These are phyloP conservation scores for Nannoperca obscura DNA, from an alignment of 2,797 vertebrate genomes.

Conservation along the genomic window DNA sequence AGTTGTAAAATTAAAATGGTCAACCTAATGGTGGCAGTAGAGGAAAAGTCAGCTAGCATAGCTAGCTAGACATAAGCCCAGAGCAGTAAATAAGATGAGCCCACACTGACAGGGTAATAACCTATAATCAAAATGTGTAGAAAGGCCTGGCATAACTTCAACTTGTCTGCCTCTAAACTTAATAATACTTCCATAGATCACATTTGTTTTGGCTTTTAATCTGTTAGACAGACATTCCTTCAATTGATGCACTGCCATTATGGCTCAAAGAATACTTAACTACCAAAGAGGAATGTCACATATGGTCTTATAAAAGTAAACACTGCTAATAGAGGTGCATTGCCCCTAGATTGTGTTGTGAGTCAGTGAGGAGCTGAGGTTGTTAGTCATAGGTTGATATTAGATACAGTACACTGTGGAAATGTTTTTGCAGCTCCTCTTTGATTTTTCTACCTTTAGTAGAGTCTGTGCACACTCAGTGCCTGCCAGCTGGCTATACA, in stretches of 20 bases:
- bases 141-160: constrained; percentile 31
- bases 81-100: constrained; percentile 31
- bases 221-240: constrained; percentile 41
- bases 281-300: constrained; percentile 32
- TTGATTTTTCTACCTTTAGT: constrained; percentile 31
- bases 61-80: background rate
- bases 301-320: constrained; percentile 22
- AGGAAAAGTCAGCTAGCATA: background rate
- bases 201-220: constrained; percentile 54
- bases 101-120: constrained; percentile 41
- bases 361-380: constrained; percentile 6
- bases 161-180: constrained; percentile 16
- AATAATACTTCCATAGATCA: constrained; percentile 40
- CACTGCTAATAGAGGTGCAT: constrained; percentile 29
- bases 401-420: background rate
- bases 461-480: constrained; percentile 24
- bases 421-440: constrained; percentile 9
- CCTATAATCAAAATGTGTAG: constrained; percentile 28
- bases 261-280: constrained; percentile 12
- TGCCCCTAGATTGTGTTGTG: constrained; percentile 2
- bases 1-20: no score
- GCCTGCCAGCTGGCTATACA: constrained; percentile 55
- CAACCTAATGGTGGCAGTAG: background rate
- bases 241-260: background rate
- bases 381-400: constrained; percentile 23